Percentiles rank a stretch among this genome's conserved stretches.
phyloP scores from a whole-genome alignment of 2,888 invertebrate species.

The Hermaeophaga mercurialis region DNA sequence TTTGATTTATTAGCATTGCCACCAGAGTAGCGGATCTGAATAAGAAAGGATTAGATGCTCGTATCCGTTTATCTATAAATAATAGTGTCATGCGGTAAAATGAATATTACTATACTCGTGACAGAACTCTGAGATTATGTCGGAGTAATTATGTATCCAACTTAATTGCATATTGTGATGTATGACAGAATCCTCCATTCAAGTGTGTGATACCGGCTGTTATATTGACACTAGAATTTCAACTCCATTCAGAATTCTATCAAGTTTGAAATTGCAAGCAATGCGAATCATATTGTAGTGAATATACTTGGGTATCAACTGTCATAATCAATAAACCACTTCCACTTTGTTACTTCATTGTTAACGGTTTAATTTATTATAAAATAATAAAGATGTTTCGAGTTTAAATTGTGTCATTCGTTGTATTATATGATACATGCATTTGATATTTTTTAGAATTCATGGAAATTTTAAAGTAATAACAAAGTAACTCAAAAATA shows the following conservation, averaged over 20 bases:
- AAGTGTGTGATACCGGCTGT: constrained; percentile 11
- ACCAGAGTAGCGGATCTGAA: no score
- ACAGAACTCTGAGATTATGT: constrained; percentile 21
- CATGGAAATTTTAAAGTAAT: no score
- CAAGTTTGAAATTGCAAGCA: constrained; percentile 11
- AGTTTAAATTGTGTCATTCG: no score
- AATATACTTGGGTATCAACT: neutral
- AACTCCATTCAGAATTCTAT: neutral
- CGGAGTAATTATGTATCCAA: constrained; percentile 21
- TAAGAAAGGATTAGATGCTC: no score
- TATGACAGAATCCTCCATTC: constrained; percentile 13
- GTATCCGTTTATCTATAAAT: constrained; percentile 8
- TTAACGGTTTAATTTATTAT: no score
- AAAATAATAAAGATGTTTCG: no score
- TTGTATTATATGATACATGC: no score
- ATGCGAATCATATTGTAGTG: constrained; percentile 4
- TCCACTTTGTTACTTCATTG: no score
- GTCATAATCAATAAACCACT: no score
- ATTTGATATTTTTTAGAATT: no score
- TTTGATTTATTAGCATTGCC: no score
- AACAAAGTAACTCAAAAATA: no score
- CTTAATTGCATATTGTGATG: constrained; percentile 21
- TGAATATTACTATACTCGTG: constrained; percentile 14
- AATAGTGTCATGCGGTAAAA: constrained; percentile 7
- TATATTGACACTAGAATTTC: constrained; percentile 12